phyloP scores from a whole-genome alignment of 2,888 invertebrate species.

The Machimus atricapillus region DNA sequence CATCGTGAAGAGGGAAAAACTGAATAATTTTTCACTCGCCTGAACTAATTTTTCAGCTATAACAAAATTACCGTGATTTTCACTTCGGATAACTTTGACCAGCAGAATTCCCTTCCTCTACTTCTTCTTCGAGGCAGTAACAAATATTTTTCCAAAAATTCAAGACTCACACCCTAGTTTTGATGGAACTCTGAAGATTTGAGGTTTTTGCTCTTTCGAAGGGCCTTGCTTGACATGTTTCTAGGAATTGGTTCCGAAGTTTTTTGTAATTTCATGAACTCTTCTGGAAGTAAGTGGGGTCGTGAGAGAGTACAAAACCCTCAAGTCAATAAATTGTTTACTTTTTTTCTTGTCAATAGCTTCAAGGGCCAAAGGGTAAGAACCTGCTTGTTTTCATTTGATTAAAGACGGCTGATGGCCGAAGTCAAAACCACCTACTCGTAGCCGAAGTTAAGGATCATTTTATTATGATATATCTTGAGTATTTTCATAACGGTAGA shows the following conservation, averaged over 20 bases:
- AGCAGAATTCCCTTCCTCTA: background rate
- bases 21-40: slow-evolving; percentile 12
- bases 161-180: background rate
- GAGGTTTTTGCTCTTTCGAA: background rate
- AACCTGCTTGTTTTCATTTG: background rate
- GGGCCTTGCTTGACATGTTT: background rate
- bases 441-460: background rate
- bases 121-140: background rate
- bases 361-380: background rate
- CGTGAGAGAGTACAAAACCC: background rate
- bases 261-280: background rate
- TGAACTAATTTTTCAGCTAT: slow-evolving; percentile 15
- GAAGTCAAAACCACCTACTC: background rate
- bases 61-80: slow-evolving; percentile 3
- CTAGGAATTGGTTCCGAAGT: background rate
- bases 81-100: background rate
- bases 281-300: background rate
- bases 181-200: background rate
- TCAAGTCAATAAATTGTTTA: background rate
- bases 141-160: background rate
- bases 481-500: background rate
- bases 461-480: background rate
- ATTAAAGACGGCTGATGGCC: background rate
- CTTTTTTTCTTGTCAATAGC: background rate
- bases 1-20: background rate